Percentiles rank a stretch among this genome's conserved stretches.
Conservation (phyloP, 64 coral and sea anemone genomes). For the Pocillopora verrucosa region DNA sequence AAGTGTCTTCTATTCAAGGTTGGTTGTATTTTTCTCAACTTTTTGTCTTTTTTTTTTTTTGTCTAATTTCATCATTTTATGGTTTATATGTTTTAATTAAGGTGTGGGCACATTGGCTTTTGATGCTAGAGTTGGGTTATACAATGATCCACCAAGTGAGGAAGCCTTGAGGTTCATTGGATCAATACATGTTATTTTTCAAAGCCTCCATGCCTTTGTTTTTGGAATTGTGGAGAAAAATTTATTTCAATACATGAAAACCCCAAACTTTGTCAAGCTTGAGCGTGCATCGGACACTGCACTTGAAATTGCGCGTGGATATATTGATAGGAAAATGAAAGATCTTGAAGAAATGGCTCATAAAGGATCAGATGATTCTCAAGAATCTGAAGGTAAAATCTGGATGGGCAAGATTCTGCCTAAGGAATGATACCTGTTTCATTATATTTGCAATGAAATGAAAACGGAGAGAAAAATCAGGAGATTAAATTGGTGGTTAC, state of each 20-base stretch:
- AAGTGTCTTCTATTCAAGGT: no score
- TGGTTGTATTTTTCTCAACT: neutral
- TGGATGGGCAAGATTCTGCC: no score
- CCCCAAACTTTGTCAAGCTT: slow-evolving; percentile 32
- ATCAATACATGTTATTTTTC: neutral
- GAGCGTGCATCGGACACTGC: neutral
- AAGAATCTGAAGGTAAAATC: neutral
- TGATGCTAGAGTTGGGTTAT: slow-evolving; percentile 38
- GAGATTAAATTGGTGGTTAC: no score
- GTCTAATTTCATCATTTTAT: neutral
- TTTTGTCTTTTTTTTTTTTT: neutral
- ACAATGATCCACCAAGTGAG: slow-evolving; percentile 42
- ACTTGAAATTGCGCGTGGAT: neutral
- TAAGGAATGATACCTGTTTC: no score
- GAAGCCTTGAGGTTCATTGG: slow-evolving; percentile 19
- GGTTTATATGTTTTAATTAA: neutral
- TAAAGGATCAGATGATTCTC: neutral
- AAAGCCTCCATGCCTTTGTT: neutral
- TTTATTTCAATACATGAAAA: neutral
- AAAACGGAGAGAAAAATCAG: no score
- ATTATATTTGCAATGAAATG: no score
- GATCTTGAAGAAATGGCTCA: slow-evolving; percentile 29
- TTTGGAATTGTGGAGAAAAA: neutral
- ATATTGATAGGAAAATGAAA: slow-evolving; percentile 37
- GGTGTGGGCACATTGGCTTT: slow-evolving; percentile 42